Evolutionary conservation across 1,140 invertebrate species (phyloP).

Genomic region (Patella vulgata): DNA sequence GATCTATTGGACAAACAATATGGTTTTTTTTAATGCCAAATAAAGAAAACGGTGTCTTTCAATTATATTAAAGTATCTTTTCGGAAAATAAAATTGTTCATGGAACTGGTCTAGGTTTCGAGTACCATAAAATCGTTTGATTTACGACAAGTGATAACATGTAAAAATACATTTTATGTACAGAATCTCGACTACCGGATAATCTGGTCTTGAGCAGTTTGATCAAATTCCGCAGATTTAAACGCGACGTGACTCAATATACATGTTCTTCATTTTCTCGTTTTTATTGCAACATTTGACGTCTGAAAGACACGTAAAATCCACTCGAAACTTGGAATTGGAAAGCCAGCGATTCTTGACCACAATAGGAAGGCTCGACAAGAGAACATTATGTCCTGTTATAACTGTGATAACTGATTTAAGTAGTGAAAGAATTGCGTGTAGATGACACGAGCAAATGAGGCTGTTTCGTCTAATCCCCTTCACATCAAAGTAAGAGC

Average conservation of each 20-base stretch:
- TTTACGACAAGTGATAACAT: too few species aligned
- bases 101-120: too few species aligned
- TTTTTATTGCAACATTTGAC: slow-evolving; percentile 1
- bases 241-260: neutral
- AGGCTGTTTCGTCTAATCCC: slow-evolving; percentile 15
- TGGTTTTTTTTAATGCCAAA: too few species aligned
- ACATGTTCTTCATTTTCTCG: neutral
- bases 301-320: neutral
- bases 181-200: too few species aligned
- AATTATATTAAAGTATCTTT: too few species aligned
- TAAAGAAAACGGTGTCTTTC: too few species aligned
- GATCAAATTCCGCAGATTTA: neutral
- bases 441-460: slow-evolving; percentile 29
- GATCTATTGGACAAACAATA: too few species aligned
- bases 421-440: slow-evolving; percentile 9
- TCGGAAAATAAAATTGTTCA: too few species aligned
- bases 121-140: too few species aligned
- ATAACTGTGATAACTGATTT: neutral
- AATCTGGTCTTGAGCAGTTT: too few species aligned
- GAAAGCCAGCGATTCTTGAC: neutral
- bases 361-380: neutral
- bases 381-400: neutral
- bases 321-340: neutral
- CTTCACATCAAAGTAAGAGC: slow-evolving; percentile 24
- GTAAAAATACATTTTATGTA: too few species aligned